Percentiles rank a stretch among this genome's conserved stretches.
These are phyloP conservation scores for Macaria notata DNA, from an alignment of 2,888 invertebrate genomes.

Conservation along the genomic window DNA sequence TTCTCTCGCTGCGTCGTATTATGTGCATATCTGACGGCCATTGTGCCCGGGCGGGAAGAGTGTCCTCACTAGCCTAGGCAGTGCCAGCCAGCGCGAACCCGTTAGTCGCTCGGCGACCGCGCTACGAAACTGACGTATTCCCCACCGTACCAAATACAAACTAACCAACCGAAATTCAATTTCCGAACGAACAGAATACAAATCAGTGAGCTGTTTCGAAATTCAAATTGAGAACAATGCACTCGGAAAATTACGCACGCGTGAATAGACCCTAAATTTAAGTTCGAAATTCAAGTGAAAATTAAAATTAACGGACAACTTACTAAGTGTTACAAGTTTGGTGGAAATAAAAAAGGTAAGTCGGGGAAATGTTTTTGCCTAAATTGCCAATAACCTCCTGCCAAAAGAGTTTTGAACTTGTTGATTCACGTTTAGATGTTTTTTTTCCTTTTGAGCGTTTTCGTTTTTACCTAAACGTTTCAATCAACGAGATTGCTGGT, in stretches of 20 bases:
- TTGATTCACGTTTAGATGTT: conserved; percentile 18
- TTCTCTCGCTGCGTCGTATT: neutral
- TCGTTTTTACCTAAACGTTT: conserved; percentile 2
- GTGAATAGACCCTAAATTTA: conserved; percentile 11
- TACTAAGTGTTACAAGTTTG: conserved; percentile 16
- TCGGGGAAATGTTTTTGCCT: conserved; percentile 5
- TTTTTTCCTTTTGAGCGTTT: conserved; percentile 2
- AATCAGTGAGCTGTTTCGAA: conserved; percentile 11
- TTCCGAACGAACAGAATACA: conserved; percentile 14
- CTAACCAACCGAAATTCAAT: conserved; percentile 14
- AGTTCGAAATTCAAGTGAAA: conserved; percentile 11
- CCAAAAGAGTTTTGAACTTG: conserved; percentile 12
- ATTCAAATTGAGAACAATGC: conserved; percentile 15
- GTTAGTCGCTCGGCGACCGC: conserved; percentile 59
- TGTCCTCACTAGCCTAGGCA: too few relatives aligned
- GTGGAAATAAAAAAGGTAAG: conserved; percentile 29
- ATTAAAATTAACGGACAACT: conserved; percentile 26
- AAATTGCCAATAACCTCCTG: conserved; percentile 12
- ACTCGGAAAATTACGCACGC: conserved; percentile 9
- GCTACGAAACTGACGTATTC: conserved; percentile 42
- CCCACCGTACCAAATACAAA: conserved; percentile 14
- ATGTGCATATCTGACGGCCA: neutral
- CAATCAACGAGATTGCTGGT: neutral
- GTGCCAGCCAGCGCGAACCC: conserved; percentile 9
- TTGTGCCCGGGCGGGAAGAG: neutral